Evolutionary conservation across 2,888 invertebrate genomes (phyloP), one percentile per base, ranked within the genome.

Genomic region (Punctoribates punctum): DNA sequence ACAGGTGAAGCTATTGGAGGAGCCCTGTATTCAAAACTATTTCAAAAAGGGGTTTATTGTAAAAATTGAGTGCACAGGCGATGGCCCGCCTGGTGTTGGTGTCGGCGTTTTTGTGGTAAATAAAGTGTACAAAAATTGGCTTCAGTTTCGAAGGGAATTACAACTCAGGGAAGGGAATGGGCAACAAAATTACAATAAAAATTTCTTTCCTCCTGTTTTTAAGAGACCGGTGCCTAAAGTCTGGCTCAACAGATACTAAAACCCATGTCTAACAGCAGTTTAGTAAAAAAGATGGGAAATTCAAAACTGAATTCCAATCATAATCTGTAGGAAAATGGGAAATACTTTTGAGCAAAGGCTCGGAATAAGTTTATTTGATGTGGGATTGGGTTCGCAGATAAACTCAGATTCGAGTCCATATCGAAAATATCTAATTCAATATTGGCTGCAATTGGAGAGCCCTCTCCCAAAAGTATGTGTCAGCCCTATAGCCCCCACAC

Each of bases 181-280:
- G 57, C 25, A 23, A 57, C 57, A 57, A 57, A 57, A 57, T 57
- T 57, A 57, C 57, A 57, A 57, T 57, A 57, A 57, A 57, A 57
- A 25, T 25, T 25, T 54, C 25, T 9, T 57, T 25, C 1, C 23
- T 57, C 13, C 57, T 34, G 3, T 34, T 34, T 57, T 25, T 48
- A 34, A 34, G 34, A 17, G 46, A 57, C 5, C 20, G 57, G 57
- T 25, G 57, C 23, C 57, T 57, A 57, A 57, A 57, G 57, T 57
- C 57, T 57, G 57, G 11, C 23, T 25, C 23, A 57, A 57, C 23
- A 15, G 23, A 25, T 9, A 25, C 34, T 34, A 34, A 34, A 34
- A 34, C 34, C 8, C 34, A 34, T 34, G 34, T 34, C 34, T 34
- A 8, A 34, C 48, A n/a, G 9, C 25, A 57, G 57, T 57, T 23